Evolutionary conservation across 2,113 vertebrate genomes (phyloP).

Genomic region (Hippopotamus amphibius): DNA sequence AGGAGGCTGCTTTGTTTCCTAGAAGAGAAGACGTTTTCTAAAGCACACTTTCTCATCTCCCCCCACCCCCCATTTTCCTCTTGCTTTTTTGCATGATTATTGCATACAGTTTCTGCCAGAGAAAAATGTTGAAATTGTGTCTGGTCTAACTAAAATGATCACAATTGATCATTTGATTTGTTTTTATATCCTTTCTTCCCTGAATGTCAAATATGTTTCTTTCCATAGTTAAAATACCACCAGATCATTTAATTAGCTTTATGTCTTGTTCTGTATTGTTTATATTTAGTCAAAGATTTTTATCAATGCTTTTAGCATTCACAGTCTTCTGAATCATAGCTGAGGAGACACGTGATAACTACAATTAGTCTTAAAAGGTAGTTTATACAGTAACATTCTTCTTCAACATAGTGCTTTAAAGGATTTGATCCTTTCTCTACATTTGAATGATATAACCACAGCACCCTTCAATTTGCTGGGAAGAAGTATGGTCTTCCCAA

Average conservation of each 20-base stretch:
- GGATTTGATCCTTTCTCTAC: neutral
- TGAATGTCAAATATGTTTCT: constrained; percentile 13
- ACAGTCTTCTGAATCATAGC: neutral
- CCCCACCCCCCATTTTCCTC: accelerated
- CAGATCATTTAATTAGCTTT: constrained; percentile 29
- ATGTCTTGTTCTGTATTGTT: constrained; percentile 16
- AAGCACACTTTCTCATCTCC: neutral
- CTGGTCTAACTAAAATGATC: constrained; percentile 50
- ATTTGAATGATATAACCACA: neutral
- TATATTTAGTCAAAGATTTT: constrained; percentile 27
- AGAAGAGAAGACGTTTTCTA: constrained; percentile 18
- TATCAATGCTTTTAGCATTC: neutral
- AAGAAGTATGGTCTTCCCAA: neutral
- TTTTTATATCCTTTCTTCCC: constrained; percentile 41
- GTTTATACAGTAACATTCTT: neutral
- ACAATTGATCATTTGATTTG: neutral
- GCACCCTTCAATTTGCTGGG: neutral
- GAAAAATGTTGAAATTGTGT: constrained; percentile 33
- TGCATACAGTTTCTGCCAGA: neutral
- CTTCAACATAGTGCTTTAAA: neutral
- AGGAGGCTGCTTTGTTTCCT: neutral
- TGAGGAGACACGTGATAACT: neutral
- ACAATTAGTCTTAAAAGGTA: neutral
- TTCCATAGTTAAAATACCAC: constrained; percentile 17
- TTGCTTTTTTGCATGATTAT: neutral